Conservation (phyloP, 2,113 vertebrate genomes). For the Rattus norvegicus region DNA sequence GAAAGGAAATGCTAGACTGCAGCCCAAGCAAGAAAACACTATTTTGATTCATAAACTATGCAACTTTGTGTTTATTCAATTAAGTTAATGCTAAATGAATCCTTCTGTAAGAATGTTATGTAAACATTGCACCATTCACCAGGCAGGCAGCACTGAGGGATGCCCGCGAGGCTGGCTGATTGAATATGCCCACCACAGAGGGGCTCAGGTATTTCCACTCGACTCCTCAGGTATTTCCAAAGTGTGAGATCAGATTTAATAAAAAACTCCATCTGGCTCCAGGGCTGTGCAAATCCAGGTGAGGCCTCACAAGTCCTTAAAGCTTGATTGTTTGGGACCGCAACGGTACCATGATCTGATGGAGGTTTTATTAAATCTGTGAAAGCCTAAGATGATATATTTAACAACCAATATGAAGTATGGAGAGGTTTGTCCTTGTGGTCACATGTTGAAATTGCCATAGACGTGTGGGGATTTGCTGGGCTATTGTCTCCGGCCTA, state of each 20-base stretch:
- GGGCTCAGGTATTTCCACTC: neutral
- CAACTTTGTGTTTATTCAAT: conserved; percentile 82
- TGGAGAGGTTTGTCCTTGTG: neutral
- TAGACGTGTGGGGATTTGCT: conserved; percentile 43
- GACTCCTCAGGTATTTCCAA: conserved; percentile 55
- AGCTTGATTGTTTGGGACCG: conserved; percentile 71
- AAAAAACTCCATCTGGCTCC: conserved; percentile 71
- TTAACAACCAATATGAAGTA: conserved; percentile 65
- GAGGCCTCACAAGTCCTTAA: conserved; percentile 66
- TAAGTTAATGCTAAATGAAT: conserved; percentile 81
- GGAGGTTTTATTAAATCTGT: conserved; percentile 81
- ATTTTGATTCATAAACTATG: conserved; percentile 83
- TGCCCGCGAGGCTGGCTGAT: neutral
- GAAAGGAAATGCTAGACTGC: conserved; percentile 80
- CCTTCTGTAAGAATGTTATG: conserved; percentile 73
- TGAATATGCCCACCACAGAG: neutral
- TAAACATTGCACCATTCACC: conserved; percentile 58
- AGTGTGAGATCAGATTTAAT: conserved; percentile 79
- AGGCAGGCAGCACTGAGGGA: conserved; percentile 19
- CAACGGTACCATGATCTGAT: neutral
- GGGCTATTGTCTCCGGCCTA: neutral
- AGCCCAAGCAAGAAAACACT: conserved; percentile 77
- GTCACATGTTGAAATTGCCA: conserved; percentile 33
- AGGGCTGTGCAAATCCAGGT: conserved; percentile 25
- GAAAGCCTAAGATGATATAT: conserved; percentile 63